Conservation (phyloP, 2,888 invertebrate genomes). For the Eristalis tenax region DNA sequence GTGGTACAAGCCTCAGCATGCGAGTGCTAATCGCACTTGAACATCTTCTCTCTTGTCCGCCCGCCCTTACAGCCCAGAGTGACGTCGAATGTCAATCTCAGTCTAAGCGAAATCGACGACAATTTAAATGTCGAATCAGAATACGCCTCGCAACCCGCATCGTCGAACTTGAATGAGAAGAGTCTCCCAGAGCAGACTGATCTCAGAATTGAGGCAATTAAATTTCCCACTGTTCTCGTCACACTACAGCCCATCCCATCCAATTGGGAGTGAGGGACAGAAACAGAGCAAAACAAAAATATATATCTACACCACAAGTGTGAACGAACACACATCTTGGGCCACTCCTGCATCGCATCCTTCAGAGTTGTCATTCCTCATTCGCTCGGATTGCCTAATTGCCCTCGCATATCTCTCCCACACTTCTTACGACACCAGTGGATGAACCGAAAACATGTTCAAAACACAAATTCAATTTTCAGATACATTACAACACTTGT, state of each 20-base stretch:
- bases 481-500: constrained; percentile 60
- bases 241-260: constrained; percentile 22
- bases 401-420: constrained; percentile 47
- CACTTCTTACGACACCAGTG: constrained; percentile 53
- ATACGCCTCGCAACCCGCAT: too few species aligned
- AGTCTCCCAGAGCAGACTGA: too few species aligned
- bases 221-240: constrained; percentile 7
- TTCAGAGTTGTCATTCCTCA: constrained; percentile 56
- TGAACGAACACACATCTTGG: constrained; percentile 12
- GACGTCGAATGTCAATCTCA: too few species aligned
- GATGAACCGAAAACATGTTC: constrained; percentile 45
- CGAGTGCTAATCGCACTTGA: too few species aligned
- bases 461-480: constrained; percentile 53
- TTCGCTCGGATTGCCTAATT: constrained; percentile 48
- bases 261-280: background rate
- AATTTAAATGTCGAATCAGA: too few species aligned
- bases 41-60: too few species aligned
- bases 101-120: too few species aligned
- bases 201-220: background rate
- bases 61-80: too few species aligned
- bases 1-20: too few species aligned
- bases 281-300: constrained; percentile 9
- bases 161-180: too few species aligned
- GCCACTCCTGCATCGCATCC: constrained; percentile 34
- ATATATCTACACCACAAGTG: constrained; percentile 53